Evolutionary conservation across 1,140 invertebrate species (phyloP).

Genomic region (Papilio glaucus): DNA sequence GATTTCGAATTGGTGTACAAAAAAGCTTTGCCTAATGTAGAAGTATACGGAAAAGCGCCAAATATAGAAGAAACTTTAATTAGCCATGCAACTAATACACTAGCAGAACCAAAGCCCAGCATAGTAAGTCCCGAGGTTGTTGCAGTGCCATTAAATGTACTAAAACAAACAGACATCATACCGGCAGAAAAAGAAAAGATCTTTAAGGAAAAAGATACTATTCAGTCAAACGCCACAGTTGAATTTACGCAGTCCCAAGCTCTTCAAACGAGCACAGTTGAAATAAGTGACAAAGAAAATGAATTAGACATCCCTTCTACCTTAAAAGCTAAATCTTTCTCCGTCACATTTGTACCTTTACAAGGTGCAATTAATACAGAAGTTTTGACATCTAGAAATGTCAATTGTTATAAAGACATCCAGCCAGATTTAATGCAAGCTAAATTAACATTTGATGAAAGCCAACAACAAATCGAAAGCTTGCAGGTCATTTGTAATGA

Average conservation of each 20-base stretch:
- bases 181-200: slow-evolving; percentile 62
- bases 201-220: slow-evolving; percentile 43
- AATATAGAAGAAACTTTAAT: slow-evolving; percentile 62
- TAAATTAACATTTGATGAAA: slow-evolving; percentile 45
- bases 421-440: slow-evolving; percentile 47
- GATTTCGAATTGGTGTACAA: slow-evolving; percentile 49
- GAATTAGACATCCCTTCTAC: slow-evolving; percentile 43
- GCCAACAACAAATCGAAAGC: slow-evolving; percentile 56
- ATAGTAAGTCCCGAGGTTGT: slow-evolving; percentile 52
- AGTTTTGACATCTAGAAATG: slow-evolving; percentile 51
- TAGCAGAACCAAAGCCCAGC: slow-evolving; percentile 44
- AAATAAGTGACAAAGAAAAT: slow-evolving; percentile 65
- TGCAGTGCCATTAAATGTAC: slow-evolving; percentile 48
- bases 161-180: slow-evolving; percentile 67
- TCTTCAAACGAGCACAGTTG: slow-evolving; percentile 56
- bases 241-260: slow-evolving; percentile 60
- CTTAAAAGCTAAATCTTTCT: slow-evolving; percentile 48
- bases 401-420: slow-evolving; percentile 47
- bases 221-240: slow-evolving; percentile 43
- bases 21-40: slow-evolving; percentile 59
- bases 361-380: slow-evolving; percentile 61
- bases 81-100: slow-evolving; percentile 52
- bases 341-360: slow-evolving; percentile 55
- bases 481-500: slow-evolving; percentile 54
- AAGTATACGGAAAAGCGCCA: slow-evolving; percentile 69